Percentiles rank a stretch among this genome's conserved stretches.
Conservation (phyloP, 2,797 vertebrate genomes). For the Eleutherodactylus coqui region DNA sequence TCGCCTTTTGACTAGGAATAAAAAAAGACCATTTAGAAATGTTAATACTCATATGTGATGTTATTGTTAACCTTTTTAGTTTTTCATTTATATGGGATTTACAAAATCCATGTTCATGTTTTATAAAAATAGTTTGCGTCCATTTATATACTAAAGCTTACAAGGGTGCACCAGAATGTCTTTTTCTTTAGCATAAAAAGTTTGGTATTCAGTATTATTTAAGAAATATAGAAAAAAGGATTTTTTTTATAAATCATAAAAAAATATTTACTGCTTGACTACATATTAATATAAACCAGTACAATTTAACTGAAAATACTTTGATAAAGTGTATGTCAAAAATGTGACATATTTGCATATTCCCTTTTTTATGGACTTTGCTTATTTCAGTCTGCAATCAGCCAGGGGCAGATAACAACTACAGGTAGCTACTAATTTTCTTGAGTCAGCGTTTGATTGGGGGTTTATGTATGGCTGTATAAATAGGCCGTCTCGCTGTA, state of each 20-base stretch:
- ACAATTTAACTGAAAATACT: neutral
- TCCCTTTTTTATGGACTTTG: constrained; percentile 18
- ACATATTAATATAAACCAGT: neutral
- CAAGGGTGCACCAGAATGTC: no score
- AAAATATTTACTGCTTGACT: neutral
- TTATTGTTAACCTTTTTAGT: neutral
- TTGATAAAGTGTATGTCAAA: neutral
- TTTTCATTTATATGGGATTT: neutral
- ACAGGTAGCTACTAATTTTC: constrained; percentile 7
- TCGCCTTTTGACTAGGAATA: neutral
- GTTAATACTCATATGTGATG: neutral
- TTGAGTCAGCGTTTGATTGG: constrained; percentile 10
- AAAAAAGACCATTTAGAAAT: neutral
- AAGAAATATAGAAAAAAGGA: neutral
- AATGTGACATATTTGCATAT: constrained; percentile 23
- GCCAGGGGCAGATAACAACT: constrained; percentile 21
- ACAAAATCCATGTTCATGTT: neutral
- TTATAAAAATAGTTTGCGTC: neutral
- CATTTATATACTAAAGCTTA: neutral
- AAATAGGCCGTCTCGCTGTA: neutral
- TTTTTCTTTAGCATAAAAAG: no score
- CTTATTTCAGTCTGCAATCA: constrained; percentile 45
- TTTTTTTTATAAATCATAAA: neutral
- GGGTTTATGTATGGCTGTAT: neutral
- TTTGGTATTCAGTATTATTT: no score